Base-by-base conservation (phyloP, 2,113 vertebrate genomes). In the Nesogale talazaci region DNA sequence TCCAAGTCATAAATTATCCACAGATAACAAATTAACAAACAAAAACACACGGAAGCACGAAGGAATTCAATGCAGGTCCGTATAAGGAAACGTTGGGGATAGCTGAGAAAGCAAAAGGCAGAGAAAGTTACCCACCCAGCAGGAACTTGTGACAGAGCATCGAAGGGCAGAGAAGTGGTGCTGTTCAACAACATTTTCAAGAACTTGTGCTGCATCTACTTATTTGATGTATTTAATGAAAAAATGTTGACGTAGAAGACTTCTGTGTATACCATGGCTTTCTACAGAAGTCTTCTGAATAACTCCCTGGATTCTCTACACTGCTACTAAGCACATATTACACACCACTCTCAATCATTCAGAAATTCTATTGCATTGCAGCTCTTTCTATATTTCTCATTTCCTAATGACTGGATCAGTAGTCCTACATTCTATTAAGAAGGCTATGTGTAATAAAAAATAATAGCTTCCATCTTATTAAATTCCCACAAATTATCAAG, bases 401-500 rank as follows among this genome's bases (percentile, higher is more conserved):
- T 91, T 8, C 29, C 82, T 69, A 15, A 81, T 22, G 22, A 84
- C 3, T 76, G 17, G 27, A 69, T 81, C 57, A 36, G 1, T 27
- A 87, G 8, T 6, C 11, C 40, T 19, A 46, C 8, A 52, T 23
- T 86, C 57, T 72, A 12, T 36, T 63, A 34, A 34, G 79, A 87
- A 90, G 27, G 16, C 1, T 17, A 6, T 81, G 52, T 81, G 23
- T 78, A 81, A 75, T 67, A 94, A 72, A 61, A 61, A 94, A 10
- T 75, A 88, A 88, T 59, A 72, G 4, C 8, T 85, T 11, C 20
- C 70, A 40, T 31, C 46, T 63, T 84, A 42, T 82, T 63, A 88
- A 91, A 61, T 8, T 29, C 31, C 42, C 23, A n/a, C 29, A 6
- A 65, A 14, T 76, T 20, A 72, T n/a, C 17, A 29, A 23, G 31